Percentiles rank a stretch among this genome's conserved stretches.
Conservation (phyloP, 2,113 vertebrate genomes). For the Passerina amoena region DNA sequence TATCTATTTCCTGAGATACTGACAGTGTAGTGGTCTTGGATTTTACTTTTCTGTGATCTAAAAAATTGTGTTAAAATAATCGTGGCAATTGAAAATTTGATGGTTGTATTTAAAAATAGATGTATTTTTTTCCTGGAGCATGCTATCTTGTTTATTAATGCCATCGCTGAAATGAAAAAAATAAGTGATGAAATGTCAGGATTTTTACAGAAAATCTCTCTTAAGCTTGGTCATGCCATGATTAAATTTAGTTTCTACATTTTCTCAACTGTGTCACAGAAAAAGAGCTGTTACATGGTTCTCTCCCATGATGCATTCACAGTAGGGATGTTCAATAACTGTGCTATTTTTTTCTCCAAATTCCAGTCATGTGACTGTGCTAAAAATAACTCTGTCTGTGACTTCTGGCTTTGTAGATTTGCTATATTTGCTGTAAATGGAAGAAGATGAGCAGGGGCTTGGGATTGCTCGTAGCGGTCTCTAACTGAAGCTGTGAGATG, state of each 20-base stretch:
- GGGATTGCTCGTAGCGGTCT: neutral
- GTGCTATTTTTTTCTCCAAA: slow-evolving; percentile 30
- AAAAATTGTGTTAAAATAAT: neutral
- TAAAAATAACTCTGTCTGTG: slow-evolving; percentile 42
- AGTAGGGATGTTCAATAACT: slow-evolving; percentile 38
- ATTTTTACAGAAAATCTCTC: neutral
- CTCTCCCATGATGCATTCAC: slow-evolving; percentile 5
- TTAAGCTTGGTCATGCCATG: neutral
- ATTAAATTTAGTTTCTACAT: slow-evolving; percentile 9
- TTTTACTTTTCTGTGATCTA: neutral
- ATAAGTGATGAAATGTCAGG: neutral
- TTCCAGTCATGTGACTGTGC: slow-evolving; percentile 17
- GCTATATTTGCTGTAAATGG: neutral
- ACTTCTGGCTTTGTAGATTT: slow-evolving; percentile 21
- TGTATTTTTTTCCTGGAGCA: neutral
- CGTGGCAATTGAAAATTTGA: neutral
- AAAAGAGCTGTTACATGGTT: neutral
- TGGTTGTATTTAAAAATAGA: neutral
- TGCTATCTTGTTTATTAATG: neutral
- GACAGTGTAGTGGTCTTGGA: neutral
- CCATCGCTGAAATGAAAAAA: neutral
- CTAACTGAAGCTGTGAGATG: neutral
- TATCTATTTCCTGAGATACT: neutral
- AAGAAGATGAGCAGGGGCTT: neutral
- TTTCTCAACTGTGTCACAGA: neutral